phyloP scores from a whole-genome alignment of 1,140 invertebrate genomes.

The Drosophila malerkotliana region DNA sequence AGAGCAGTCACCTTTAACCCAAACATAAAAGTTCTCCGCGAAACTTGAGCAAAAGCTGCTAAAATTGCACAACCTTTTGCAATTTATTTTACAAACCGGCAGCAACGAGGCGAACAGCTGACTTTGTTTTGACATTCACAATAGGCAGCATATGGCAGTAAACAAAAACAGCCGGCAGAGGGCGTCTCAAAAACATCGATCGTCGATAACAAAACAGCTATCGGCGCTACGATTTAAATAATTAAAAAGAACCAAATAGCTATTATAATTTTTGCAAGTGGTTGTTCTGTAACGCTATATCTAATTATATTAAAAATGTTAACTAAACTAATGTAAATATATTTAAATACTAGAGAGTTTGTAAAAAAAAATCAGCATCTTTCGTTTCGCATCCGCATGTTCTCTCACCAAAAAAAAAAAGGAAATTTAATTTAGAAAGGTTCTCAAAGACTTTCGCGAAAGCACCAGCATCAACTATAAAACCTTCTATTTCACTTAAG shows the following conservation, averaged over 20 bases:
- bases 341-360: too few relatives aligned
- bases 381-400: too few relatives aligned
- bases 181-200: background rate
- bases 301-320: too few relatives aligned
- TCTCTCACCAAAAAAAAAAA: too few relatives aligned
- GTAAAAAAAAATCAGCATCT: too few relatives aligned
- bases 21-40: background rate
- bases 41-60: background rate
- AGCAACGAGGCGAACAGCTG: slow-evolving; percentile 8
- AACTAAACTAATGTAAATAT: too few relatives aligned
- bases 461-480: slow-evolving; percentile 4
- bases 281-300: too few relatives aligned
- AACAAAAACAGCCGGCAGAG: background rate
- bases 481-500: slow-evolving; percentile 38
- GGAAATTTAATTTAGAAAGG: background rate
- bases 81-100: background rate
- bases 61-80: background rate
- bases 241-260: background rate
- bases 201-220: background rate
- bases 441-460: too few relatives aligned
- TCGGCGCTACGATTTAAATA: background rate
- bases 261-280: too few relatives aligned
- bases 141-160: background rate
- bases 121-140: slow-evolving; percentile 1
- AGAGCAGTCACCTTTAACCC: background rate